These are phyloP conservation scores for Aethes cnicana DNA, from an alignment of 2,888 invertebrate genomes.

Conservation along the genomic window DNA sequence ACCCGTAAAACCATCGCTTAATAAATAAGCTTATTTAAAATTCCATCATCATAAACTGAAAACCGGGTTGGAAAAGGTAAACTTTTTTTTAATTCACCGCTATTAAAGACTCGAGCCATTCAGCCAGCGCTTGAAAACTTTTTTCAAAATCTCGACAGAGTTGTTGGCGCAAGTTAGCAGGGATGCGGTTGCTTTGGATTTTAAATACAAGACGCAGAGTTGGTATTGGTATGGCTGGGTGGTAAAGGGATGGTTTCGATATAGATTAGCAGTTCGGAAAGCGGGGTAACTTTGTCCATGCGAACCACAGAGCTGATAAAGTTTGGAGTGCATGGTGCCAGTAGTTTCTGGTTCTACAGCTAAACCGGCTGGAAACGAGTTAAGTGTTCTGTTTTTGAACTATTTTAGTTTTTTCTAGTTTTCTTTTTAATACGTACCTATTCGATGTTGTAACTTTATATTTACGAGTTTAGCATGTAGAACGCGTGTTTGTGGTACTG, in stretches of 20 bases:
- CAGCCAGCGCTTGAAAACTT: conserved; percentile 40
- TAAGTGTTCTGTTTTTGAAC: conserved; percentile 41
- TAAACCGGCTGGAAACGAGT: conserved; percentile 55
- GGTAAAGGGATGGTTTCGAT: conserved; percentile 44
- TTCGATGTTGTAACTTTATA: too few relatives aligned
- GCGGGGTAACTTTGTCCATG: conserved; percentile 43
- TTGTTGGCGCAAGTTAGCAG: conserved; percentile 29
- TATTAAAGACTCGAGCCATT: conserved; percentile 49
- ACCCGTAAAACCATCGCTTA: too few relatives aligned
- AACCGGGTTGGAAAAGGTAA: conserved; percentile 31
- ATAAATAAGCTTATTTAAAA: conserved; percentile 14
- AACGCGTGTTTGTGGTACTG: too few relatives aligned
- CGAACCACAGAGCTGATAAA: conserved; percentile 38
- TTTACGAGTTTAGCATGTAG: too few relatives aligned
- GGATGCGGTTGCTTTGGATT: conserved; percentile 41
- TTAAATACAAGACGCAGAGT: conserved; percentile 42
- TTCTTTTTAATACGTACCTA: too few relatives aligned
- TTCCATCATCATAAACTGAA: conserved; percentile 30
- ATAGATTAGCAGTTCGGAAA: conserved; percentile 60
- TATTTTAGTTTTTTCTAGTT: conserved; percentile 44
- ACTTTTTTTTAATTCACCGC: conserved; percentile 46
- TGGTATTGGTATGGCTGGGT: conserved; percentile 50
- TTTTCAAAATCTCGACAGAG: conserved; percentile 34
- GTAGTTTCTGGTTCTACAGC: conserved; percentile 47
- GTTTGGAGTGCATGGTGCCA: conserved; percentile 37